These are phyloP conservation scores for Nyctibius grandis DNA, from an alignment of 2,797 vertebrate genomes.

Conservation along the genomic window DNA sequence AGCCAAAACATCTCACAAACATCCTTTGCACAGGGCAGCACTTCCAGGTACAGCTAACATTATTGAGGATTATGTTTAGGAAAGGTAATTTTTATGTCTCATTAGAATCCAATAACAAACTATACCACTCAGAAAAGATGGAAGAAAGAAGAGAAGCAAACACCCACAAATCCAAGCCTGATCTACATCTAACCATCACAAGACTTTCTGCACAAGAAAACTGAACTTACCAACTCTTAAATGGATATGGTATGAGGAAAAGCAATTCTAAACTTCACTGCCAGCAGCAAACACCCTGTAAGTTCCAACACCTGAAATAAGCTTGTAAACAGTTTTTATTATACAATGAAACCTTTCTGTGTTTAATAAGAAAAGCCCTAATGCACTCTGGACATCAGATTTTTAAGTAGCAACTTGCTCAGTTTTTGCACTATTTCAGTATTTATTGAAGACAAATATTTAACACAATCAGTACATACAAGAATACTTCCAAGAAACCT, in stretches of 20 bases:
- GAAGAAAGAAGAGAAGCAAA: too few species aligned
- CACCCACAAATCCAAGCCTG: not conserved
- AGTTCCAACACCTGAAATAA: not conserved
- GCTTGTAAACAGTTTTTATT: not conserved
- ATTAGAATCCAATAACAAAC: not conserved
- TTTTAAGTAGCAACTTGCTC: not conserved
- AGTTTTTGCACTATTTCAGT: not conserved
- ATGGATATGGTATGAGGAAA: not conserved
- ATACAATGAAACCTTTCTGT: not conserved
- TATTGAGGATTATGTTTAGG: not conserved
- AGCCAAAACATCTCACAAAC: not conserved
- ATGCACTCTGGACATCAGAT: not conserved
- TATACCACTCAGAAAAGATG: too few species aligned
- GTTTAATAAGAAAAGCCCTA: not conserved
- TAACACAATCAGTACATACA: rapidly evolving
- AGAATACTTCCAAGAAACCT: not conserved
- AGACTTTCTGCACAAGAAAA: not conserved
- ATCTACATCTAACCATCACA: not conserved
- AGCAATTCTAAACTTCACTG: not conserved
- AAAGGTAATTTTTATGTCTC: not conserved
- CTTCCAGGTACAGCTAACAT: not conserved
- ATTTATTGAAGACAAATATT: rapidly evolving
- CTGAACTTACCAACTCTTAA: not conserved
- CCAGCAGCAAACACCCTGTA: not conserved
- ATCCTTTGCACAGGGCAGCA: rapidly evolving